Base-by-base conservation (phyloP, 2,888 invertebrate genomes). In the Drosophila mulleri region DNA sequence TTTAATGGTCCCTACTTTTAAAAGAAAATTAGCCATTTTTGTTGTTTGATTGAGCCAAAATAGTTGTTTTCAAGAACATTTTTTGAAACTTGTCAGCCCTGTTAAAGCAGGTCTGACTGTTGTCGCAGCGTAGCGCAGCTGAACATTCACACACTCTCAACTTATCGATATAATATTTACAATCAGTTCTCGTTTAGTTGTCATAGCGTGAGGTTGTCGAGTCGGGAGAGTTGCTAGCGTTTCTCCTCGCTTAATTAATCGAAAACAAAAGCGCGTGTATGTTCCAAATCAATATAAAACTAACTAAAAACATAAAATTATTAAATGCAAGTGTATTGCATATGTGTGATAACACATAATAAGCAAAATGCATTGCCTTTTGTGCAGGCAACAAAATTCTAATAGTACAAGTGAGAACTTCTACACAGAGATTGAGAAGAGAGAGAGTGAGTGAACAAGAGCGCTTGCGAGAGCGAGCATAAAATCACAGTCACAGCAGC, bases 401-500 rank as follows among this genome's bases (percentile, higher is more conserved):
- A 70, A 69, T 56, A 70, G 69, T 78, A 66, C 57, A 64, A 76
- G 71, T 48, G 76, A 76, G 65, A 54, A 56, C 67, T 18, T 18
- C 47, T 44, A 44, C 48, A 69, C 57, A 65, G 29, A 75, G 53
- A 67, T 68, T 53, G 39, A 53, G 67, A 65, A 50, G 37, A 72
- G 65, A 64, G 72, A 71, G 45, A 45, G 42, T 18, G 45, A 53
- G 67, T 42, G 37, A 69, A 44, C 39, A 48, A 77, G 65, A 70
- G 83, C 60, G 72, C 56, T 39, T 41, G 60, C 60, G 68, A 67
- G 75, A 65, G 75, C 68, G 67, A 83, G 85, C 83, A 83, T 87
- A 88, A 82, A 83, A 84, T 84, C 83, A 80, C 88, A 78, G 67
- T 71, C 71, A 64, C 58, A 70, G 78, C 67, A 79, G 48, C 48